Conservation (phyloP, 1,140 invertebrate genomes). For the Diorhabda elongata region DNA sequence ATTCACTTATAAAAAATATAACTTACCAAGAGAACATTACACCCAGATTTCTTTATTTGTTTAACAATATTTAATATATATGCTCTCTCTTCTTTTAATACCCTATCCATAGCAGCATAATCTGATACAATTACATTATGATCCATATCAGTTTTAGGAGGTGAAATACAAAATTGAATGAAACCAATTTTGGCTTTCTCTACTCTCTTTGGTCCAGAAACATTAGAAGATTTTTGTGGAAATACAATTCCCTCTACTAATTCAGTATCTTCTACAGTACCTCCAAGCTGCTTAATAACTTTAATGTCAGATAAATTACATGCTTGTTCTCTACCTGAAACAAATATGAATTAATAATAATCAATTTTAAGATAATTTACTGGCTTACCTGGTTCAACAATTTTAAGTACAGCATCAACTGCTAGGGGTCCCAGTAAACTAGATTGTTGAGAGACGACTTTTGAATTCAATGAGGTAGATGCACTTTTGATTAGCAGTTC, state of each 20-base stretch:
- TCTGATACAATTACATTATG: slow-evolving; percentile 97
- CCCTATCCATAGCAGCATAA: slow-evolving; percentile 98
- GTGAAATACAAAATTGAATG: slow-evolving; percentile 99
- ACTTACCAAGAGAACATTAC: slow-evolving; percentile 90
- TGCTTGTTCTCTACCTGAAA: slow-evolving; percentile 53
- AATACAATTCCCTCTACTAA: slow-evolving; percentile 94
- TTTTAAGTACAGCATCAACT: slow-evolving; percentile 92
- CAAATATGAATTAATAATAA: neutral
- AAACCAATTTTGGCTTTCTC: slow-evolving; percentile 99
- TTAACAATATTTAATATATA: slow-evolving; percentile 99
- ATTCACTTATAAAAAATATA: neutral
- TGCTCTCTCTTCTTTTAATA: slow-evolving; percentile 95
- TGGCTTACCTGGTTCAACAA: slow-evolving; percentile 52
- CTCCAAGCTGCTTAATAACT: slow-evolving; percentile 93
- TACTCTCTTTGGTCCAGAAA: slow-evolving; percentile 86
- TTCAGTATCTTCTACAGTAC: slow-evolving; percentile 97
- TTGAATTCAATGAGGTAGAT: slow-evolving; percentile 96
- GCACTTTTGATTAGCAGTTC: slow-evolving; percentile 90
- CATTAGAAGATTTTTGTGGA: slow-evolving; percentile 81
- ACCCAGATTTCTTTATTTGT: slow-evolving; percentile 97
- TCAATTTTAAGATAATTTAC: neutral
- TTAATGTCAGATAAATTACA: slow-evolving; percentile 85
- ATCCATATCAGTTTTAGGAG: slow-evolving; percentile 99
- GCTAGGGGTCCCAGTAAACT: slow-evolving; percentile 92
- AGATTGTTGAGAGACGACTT: slow-evolving; percentile 98